A percentile compares a stretch with the other conserved stretches of the same genome.
These are phyloP conservation scores for Dendrolimus pini DNA, from an alignment of 2,888 invertebrate species.

Conservation along the genomic window DNA sequence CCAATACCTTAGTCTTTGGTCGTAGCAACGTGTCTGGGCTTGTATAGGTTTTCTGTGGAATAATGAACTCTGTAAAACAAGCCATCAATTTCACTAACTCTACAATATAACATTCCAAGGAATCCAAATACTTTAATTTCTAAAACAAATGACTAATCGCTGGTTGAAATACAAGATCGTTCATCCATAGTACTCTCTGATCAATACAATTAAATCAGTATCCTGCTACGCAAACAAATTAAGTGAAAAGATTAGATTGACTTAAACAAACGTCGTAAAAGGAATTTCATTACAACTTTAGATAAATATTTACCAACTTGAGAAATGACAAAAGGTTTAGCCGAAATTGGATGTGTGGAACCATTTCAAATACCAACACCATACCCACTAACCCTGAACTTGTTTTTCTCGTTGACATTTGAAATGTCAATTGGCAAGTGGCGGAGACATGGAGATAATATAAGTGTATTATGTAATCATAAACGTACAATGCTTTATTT, in stretches of 20 bases:
- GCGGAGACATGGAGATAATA: too few relatives aligned
- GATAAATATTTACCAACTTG: background rate
- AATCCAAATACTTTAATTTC: too few relatives aligned
- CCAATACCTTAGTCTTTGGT: conserved; percentile 26
- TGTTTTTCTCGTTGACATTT: background rate
- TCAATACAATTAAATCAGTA: conserved; percentile 1
- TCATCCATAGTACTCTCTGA: background rate
- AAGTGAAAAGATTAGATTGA: conserved; percentile 22
- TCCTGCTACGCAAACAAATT: conserved; percentile 19
- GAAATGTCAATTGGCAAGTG: background rate
- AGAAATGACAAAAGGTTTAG: background rate
- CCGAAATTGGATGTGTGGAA: background rate
- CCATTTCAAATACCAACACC: background rate
- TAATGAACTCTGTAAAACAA: conserved; percentile 11
- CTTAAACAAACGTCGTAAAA: conserved; percentile 24
- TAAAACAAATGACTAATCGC: too few relatives aligned
- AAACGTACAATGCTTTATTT: too few relatives aligned
- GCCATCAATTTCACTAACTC: background rate
- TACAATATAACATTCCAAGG: too few relatives aligned
- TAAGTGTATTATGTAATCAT: too few relatives aligned
- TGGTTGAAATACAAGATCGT: background rate
- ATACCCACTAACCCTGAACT: background rate
- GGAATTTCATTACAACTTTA: background rate
- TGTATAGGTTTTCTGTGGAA: conserved; percentile 40
- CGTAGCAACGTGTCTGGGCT: conserved; percentile 35